phyloP scores from a whole-genome alignment of 2,797 vertebrate genomes.

The Neosilurus hyrtlii region DNA sequence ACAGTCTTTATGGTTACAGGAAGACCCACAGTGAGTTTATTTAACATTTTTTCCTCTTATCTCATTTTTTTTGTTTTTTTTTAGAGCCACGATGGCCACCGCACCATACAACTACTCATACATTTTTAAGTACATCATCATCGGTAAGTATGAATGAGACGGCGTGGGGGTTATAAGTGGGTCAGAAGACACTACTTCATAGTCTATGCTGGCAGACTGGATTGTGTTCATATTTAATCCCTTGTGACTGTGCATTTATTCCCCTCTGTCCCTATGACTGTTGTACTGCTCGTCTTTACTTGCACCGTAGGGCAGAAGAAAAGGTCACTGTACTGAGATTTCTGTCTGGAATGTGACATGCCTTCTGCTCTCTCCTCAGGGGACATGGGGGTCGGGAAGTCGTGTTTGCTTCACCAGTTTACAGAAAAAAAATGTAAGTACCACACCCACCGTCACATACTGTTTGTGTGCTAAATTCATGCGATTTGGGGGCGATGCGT shows the following conservation, averaged over 20 bases:
- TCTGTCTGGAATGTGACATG: conserved; percentile 52
- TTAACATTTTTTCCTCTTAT: neutral
- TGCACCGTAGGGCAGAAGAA: neutral
- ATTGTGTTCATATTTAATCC: neutral
- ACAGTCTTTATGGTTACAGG: neutral
- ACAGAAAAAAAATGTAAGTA: conserved; percentile 99
- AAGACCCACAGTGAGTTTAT: neutral
- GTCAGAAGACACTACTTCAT: conserved; percentile 12
- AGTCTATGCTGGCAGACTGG: neutral
- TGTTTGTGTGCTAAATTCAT: neutral
- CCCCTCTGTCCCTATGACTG: neutral
- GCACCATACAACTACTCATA: conserved; percentile 99
- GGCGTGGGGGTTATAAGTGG: neutral
- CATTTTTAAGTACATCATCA: conserved; percentile 99
- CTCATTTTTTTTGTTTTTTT: conserved; percentile 45
- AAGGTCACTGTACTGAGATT: conserved; percentile 19
- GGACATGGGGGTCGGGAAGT: conserved; percentile 99
- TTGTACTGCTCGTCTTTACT: neutral
- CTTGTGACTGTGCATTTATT: neutral
- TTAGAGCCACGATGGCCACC: conserved; percentile 95
- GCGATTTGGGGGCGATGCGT: neutral
- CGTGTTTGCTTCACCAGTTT: conserved; percentile 98
- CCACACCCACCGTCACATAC: neutral
- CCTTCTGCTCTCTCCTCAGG: conserved; percentile 68
- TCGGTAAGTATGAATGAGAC: conserved; percentile 80